A percentile compares a stretch with the other conserved stretches of the same genome.
Evolutionary conservation across 92 coral and sea anemone genomes (phyloP).

Genomic region (Actinostola sp.): DNA sequence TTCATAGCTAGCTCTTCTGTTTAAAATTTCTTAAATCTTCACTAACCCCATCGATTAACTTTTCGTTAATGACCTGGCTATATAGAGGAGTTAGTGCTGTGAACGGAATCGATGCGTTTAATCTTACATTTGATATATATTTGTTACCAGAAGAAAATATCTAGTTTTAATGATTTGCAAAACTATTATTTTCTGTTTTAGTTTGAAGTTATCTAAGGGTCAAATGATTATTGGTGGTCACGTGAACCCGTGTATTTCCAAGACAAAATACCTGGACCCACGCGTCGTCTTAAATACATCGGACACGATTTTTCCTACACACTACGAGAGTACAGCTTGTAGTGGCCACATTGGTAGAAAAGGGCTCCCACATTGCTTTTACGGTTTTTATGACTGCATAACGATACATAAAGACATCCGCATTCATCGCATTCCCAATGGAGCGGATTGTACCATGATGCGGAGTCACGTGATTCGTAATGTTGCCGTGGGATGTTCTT

Average conservation of each 20-base stretch:
- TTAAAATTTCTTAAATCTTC: too few relatives aligned
- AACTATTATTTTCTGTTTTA: background rate
- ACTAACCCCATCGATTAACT: too few relatives aligned
- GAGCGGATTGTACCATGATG: too few relatives aligned
- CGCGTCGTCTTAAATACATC: slow-evolving; percentile 43
- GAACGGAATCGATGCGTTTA: too few relatives aligned
- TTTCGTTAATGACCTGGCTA: too few relatives aligned
- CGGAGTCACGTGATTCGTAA: slow-evolving; percentile 37
- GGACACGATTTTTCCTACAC: slow-evolving; percentile 50
- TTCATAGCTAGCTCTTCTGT: too few relatives aligned
- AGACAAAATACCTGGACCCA: slow-evolving; percentile 30
- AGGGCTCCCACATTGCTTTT: slow-evolving; percentile 17
- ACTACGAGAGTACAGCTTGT: slow-evolving; percentile 34
- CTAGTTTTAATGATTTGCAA: background rate
- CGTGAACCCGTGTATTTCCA: slow-evolving; percentile 4
- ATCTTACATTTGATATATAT: too few relatives aligned
- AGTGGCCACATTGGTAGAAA: slow-evolving; percentile 19
- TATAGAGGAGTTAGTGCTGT: too few relatives aligned
- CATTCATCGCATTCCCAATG: too few relatives aligned
- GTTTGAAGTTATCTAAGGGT: background rate
- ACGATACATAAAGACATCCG: slow-evolving; percentile 31
- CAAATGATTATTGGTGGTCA: background rate
- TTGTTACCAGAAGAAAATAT: too few relatives aligned
- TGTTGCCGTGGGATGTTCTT: slow-evolving; percentile 68
- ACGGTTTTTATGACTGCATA: slow-evolving; percentile 51